phyloP scores from a whole-genome alignment of 2,888 invertebrate species.

The Eupithecia inturbata region DNA sequence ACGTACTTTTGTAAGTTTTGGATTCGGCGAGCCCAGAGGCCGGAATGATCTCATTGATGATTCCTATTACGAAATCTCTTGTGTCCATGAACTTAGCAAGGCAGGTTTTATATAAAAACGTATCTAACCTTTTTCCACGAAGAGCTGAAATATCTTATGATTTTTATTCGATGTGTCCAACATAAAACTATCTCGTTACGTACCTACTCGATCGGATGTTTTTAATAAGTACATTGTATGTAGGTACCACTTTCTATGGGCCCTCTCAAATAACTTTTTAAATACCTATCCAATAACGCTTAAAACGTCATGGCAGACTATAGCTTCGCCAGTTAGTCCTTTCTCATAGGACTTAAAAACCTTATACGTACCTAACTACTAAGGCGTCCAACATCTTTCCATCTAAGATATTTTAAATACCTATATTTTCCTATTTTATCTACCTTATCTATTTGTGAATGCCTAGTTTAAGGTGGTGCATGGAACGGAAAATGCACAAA shows the following conservation, averaged over 20 bases:
- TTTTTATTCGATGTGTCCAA: not conserved
- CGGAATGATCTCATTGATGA: slow-evolving; percentile 12
- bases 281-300: slow-evolving; percentile 4
- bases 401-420: not conserved
- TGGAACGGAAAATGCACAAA: slow-evolving; percentile 10
- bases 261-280: not conserved
- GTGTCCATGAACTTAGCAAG: not conserved
- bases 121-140: not conserved
- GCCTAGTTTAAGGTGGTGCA: slow-evolving; percentile 10
- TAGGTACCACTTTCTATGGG: not conserved
- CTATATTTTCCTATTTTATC: slow-evolving; percentile 7
- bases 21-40: slow-evolving; percentile 7
- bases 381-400: not conserved
- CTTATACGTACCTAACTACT: not conserved
- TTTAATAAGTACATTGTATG: not conserved
- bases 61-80: slow-evolving; percentile 12
- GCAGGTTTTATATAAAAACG: not conserved
- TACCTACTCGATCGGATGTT: not conserved
- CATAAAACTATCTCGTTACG: not conserved
- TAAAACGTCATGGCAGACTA: not conserved
- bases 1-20: not conserved
- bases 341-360: not conserved
- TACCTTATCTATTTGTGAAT: not conserved
- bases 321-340: not conserved
- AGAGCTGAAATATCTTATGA: not conserved